Evolutionary conservation across 2,797 vertebrate species (phyloP), one percentile per base, ranked within the genome.

Genomic region (Lemur catta): DNA sequence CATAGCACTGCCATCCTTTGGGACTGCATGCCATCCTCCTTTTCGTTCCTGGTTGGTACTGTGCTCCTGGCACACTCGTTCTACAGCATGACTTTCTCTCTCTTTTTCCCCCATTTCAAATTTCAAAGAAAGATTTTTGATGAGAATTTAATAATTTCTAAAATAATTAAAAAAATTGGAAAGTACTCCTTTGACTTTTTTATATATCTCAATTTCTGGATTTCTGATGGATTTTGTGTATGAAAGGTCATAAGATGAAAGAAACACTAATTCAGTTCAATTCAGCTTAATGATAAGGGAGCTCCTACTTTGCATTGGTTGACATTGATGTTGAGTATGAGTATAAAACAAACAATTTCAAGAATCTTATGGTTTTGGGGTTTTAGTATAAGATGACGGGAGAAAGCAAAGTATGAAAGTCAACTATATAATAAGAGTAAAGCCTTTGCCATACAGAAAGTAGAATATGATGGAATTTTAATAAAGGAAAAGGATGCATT

Each of bases 121-220:
- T 4, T 63, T 30, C 74, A 94, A 35, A 72, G 8, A 86, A 43
- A 1, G 6, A 50, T 35, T 85, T 88, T 69, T 35, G 22, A 61
- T 35, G 30, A 71, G 26, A 85, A 79, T 6, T 67, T 46, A 85
- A 78, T 52, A 26, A 61, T 89, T 92, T 88, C 26, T 46, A 57
- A 89, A 50, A 65, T 24, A 1, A 81, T n/a, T 59, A 67, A 35
- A 8, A 85, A 59, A 78, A 74, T 24, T 75, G 15, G 24, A 84
- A 82, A 78, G 1, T 12, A 50, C 12, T 57, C 7, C 26, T 46
- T 84, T 55, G 12, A 75, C 30, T 38, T 80, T 82, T 93, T 55
- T 0, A 67, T 69, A n/a, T 69, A 92, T 67, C 26, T 24, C 2
- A 6, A 63, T 72, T 72, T 96, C 43, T 71, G 61, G 8, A 28